These are phyloP conservation scores for Etheostoma perlongum DNA, from an alignment of 2,797 vertebrate genomes.

Conservation along the genomic window DNA sequence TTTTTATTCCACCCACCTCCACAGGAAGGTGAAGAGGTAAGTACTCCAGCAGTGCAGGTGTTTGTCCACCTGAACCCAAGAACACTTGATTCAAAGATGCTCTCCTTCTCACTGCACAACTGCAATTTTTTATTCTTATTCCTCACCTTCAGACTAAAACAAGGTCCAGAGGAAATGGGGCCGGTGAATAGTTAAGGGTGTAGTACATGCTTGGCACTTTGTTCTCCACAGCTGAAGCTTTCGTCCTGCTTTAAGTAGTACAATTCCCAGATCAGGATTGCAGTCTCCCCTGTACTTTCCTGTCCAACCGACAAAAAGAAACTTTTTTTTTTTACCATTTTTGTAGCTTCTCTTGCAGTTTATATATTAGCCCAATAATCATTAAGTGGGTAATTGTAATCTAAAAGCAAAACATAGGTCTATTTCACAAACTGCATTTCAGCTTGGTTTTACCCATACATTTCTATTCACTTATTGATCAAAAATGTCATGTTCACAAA, in stretches of 20 bases:
- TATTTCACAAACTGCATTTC: background rate
- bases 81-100: slow-evolving; percentile 41
- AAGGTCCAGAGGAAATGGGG: slow-evolving; percentile 64
- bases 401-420: background rate
- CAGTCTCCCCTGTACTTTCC: slow-evolving; percentile 24
- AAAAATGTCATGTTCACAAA: too few species aligned
- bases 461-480: background rate
- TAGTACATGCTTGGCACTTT: slow-evolving; percentile 68
- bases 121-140: slow-evolving; percentile 5
- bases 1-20: background rate
- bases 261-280: slow-evolving; percentile 65
- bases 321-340: slow-evolving; percentile 41
- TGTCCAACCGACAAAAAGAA: slow-evolving; percentile 40
- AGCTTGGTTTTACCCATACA: background rate
- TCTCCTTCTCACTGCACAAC: slow-evolving; percentile 15
- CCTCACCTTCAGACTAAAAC: slow-evolving; percentile 48
- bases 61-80: slow-evolving; percentile 39
- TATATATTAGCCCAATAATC: background rate
- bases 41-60: slow-evolving; percentile 48
- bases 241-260: slow-evolving; percentile 62
- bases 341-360: too few species aligned
- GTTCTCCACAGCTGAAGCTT: slow-evolving; percentile 74
- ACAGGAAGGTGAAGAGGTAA: slow-evolving; percentile 36
- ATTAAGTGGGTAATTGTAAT: background rate
- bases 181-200: slow-evolving; percentile 53